Evolutionary conservation across 2,888 invertebrate species (phyloP), one percentile per base, ranked within the genome.

Genomic region (Drosophila meridionalis): DNA sequence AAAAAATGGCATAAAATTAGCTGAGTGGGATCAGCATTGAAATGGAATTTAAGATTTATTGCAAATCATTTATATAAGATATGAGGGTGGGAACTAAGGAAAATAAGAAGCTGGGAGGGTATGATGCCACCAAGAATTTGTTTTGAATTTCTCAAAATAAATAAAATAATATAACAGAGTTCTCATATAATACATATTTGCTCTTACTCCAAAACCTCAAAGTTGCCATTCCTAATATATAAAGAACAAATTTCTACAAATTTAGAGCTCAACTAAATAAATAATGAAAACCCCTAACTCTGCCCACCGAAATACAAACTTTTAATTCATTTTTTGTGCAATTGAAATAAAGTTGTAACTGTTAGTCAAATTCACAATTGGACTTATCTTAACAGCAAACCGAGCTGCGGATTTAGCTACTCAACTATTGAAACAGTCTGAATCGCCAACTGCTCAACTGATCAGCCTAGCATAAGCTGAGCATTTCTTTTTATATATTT

Each of bases 401-500:
- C 26, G n/a, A 36, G n/a, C 42, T 32, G 40, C 20, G 56, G 42
- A 32, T 20, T 40, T 38, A 12, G 28, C 8, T 40, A 9, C 53
- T 57, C 3, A n/a, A 2, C 61, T 5, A 28, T 20, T 57, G 42
- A 47, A 72, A 30, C 32, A 38, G 55, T 30, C 28, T 52, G 53
- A 34, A 59, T 70, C 53, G 60, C 38, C n/a, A 43, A 34, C 20
- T 20, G 28, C 45, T 63, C 34, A 40, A 45, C 42, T 47, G 43
- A 73, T 64, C 58, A 48, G 57, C 55, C 56, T 42, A 60, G 52
- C 43, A 67, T 32, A 61, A 67, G 56, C 57, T 32, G 28, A 42
- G 56, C 26, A 30, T 20, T 59, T 36, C 11, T 30, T n/a, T 38
- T 40, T 2, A 45, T 50, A 53, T 12, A 38, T 14, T 38, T 71